Conservation (phyloP, 2,113 vertebrate species). For the Proterorhinus semilunaris region DNA sequence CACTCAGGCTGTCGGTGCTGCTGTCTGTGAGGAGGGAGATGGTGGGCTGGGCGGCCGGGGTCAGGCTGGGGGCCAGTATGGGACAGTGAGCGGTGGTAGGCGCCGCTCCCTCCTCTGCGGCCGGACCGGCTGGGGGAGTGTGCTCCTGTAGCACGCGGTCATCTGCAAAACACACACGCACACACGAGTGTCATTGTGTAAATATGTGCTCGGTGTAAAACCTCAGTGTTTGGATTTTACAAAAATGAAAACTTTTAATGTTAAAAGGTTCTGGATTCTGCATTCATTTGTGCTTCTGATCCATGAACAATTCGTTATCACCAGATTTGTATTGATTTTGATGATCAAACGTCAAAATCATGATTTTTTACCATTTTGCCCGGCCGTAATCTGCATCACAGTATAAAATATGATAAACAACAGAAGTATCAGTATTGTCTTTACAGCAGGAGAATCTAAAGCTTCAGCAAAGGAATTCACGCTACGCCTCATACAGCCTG, state of each 20-base stretch:
- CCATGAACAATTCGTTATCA: too few species aligned
- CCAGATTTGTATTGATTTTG: too few species aligned
- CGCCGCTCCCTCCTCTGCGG: constrained; percentile 50
- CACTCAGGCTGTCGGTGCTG: constrained; percentile 80
- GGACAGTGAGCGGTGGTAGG: constrained; percentile 45
- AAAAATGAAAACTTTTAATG: too few species aligned
- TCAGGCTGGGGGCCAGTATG: constrained; percentile 90
- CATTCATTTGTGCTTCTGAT: too few species aligned
- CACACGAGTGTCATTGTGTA: not conserved
- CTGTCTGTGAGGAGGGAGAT: constrained; percentile 90
- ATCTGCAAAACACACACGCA: constrained; percentile 67
- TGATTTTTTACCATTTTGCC: too few species aligned
- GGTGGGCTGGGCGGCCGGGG: constrained; percentile 89
- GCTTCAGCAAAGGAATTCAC: not conserved
- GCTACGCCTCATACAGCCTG: not conserved
- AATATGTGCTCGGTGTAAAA: too few species aligned
- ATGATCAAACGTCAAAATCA: too few species aligned
- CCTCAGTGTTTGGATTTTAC: too few species aligned
- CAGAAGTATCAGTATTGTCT: not conserved
- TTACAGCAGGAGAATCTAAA: not conserved
- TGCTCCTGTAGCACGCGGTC: constrained; percentile 76
- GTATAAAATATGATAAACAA: too few species aligned
- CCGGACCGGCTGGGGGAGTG: constrained; percentile 65
- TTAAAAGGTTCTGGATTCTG: too few species aligned
- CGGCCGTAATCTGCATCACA: too few species aligned